A percentile compares a stretch with the other conserved stretches of the same genome.
Conservation (phyloP, 2,888 invertebrate genomes). For the Leptinotarsa haldemani region DNA sequence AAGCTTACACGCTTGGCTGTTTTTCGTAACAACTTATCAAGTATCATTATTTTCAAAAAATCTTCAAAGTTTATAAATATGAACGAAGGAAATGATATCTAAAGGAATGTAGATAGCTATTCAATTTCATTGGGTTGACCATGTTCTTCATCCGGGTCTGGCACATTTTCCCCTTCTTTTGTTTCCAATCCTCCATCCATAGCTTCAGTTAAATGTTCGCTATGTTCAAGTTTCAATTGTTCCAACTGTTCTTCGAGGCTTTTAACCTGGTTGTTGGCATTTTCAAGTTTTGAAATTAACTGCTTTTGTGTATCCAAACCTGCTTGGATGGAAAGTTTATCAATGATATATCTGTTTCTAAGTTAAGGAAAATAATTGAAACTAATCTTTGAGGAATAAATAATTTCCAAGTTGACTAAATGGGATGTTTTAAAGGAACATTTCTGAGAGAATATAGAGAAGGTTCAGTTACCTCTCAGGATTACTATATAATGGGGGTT, state of each 20-base stretch:
- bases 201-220: constrained; percentile 31
- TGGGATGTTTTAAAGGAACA: too few species aligned
- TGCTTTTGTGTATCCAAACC: constrained; percentile 62
- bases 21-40: not conserved
- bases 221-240: constrained; percentile 43
- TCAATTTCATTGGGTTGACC: constrained; percentile 16
- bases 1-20: not conserved
- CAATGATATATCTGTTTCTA: constrained; percentile 66
- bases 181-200: constrained; percentile 21
- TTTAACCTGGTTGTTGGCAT: constrained; percentile 71
- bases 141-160: constrained; percentile 25
- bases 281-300: constrained; percentile 68
- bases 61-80: constrained; percentile 15
- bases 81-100: constrained; percentile 3
- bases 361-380: constrained; percentile 39
- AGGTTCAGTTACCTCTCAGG: too few species aligned
- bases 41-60: not conserved
- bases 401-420: too few species aligned
- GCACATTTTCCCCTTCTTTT: constrained; percentile 30
- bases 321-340: constrained; percentile 66
- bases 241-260: constrained; percentile 72
- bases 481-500: too few species aligned
- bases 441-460: too few species aligned
- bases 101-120: constrained; percentile 13
- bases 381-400: not conserved